Base-by-base conservation (phyloP, 1,140 invertebrate genomes). In the Lysiphlebus fabarum region DNA sequence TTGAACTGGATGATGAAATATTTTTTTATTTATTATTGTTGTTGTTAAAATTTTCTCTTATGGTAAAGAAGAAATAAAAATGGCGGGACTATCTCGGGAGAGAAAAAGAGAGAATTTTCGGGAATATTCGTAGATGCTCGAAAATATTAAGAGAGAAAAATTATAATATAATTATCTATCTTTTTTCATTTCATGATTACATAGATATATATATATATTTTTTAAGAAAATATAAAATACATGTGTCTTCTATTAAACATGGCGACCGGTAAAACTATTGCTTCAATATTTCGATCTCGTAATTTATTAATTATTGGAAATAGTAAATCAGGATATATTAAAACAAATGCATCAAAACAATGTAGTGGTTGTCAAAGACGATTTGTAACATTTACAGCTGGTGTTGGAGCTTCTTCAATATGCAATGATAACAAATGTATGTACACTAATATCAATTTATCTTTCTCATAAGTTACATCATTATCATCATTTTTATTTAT, bases 191-290 rank as follows among this genome's bases (percentile, higher is more conserved):
- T n/a, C n/a, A n/a, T n/a, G n/a, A n/a, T n/a, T n/a, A n/a, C n/a
- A n/a, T n/a, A n/a, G n/a, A n/a, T n/a, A n/a, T n/a, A n/a, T n/a
- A n/a, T n/a, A n/a, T n/a, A n/a, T n/a, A n/a, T n/a, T n/a, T n/a
- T n/a, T n/a, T n/a, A n/a, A n/a, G n/a, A n/a, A n/a, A n/a, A n/a
- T n/a, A 38, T 36, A 37, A n/a, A 33, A 36, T 51, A 68, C 70
- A 77, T 78, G 75, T 69, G 70, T 70, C 57, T 73, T 51, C 73
- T 61, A 56, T 63, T 49, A 63, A 80, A 77, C 67, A 80, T 80
- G 78, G 77, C 78, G 62, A 72, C 75, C 74, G 73, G 76, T 66
- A 80, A 77, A 61, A 67, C 74, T 26, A 58, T 79, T 49, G 70
- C 68, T 53, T 68, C 65, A 40, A 73, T 79, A 69, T 69, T 79